phyloP scores from a whole-genome alignment of 2,888 invertebrate genomes.

The Epistrophe grossulariae region DNA sequence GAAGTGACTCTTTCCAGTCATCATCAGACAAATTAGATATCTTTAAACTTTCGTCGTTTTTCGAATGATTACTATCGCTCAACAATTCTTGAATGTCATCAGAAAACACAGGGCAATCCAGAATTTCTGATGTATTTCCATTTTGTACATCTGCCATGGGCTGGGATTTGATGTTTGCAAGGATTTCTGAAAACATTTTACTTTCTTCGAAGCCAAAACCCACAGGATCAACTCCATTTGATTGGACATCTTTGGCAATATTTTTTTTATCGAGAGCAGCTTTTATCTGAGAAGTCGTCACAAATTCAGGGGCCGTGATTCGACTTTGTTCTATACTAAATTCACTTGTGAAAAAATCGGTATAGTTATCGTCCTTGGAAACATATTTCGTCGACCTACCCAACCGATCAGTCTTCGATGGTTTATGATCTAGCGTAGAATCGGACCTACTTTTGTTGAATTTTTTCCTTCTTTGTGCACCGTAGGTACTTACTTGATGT shows the following conservation, averaged over 20 bases:
- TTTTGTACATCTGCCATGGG: slow-evolving; percentile 21
- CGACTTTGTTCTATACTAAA: slow-evolving; percentile 78
- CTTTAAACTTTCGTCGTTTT: neutral
- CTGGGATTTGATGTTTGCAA: slow-evolving; percentile 31
- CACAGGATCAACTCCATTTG: neutral
- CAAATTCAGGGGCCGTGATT: slow-evolving; percentile 52
- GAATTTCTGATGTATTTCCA: slow-evolving; percentile 45
- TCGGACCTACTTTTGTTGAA: slow-evolving; percentile 78
- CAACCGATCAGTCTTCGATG: neutral
- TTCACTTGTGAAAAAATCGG: slow-evolving; percentile 81
- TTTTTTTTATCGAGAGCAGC: slow-evolving; percentile 67
- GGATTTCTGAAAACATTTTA: slow-evolving; percentile 57
- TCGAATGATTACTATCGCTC: slow-evolving; percentile 14
- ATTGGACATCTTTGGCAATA: neutral
- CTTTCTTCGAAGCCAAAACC: slow-evolving; percentile 47
- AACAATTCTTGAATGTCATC: slow-evolving; percentile 78
- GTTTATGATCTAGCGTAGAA: slow-evolving; percentile 73
- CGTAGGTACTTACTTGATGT: slow-evolving; percentile 34
- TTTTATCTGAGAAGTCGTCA: slow-evolving; percentile 78
- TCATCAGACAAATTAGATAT: slow-evolving; percentile 26
- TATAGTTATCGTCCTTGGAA: slow-evolving; percentile 74
- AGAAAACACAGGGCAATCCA: slow-evolving; percentile 79
- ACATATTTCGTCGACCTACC: neutral
- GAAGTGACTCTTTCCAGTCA: slow-evolving; percentile 71
- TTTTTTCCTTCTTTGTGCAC: slow-evolving; percentile 58